Conservation (phyloP, 2,888 invertebrate genomes). For the Rhimphoctona megacephalus region DNA sequence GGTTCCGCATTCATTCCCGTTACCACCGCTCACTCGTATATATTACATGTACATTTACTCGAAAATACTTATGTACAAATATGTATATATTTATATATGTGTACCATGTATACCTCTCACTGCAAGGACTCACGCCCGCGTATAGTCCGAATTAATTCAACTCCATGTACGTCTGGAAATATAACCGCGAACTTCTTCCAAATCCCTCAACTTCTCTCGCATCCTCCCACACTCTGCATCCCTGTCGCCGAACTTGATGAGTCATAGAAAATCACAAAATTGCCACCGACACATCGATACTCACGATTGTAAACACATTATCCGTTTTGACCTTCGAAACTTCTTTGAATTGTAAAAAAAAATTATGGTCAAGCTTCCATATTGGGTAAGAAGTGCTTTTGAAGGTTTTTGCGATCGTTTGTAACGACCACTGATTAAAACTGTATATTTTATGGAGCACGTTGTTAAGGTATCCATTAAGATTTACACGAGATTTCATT, state of each 20-base stretch:
- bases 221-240: conserved; percentile 27
- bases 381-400: background rate
- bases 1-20: conserved; percentile 58
- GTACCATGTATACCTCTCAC: background rate
- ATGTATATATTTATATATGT: background rate
- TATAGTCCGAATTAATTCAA: conserved; percentile 50
- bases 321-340: background rate
- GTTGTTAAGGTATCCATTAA: background rate
- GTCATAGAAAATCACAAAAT: conserved; percentile 11
- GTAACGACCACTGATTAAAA: background rate
- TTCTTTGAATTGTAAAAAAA: background rate
- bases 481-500: background rate
- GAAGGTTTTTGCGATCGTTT: background rate
- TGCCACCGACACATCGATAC: background rate
- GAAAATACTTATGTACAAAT: background rate
- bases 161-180: conserved; percentile 6
- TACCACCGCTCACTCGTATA: conserved; percentile 11
- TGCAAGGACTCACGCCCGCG: conserved; percentile 44
- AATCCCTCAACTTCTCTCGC: conserved; percentile 18
- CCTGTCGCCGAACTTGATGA: conserved; percentile 48
- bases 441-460: background rate
- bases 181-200: conserved; percentile 40
- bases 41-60: background rate
- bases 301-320: background rate
- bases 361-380: too few species aligned